Evolutionary conservation across 2,113 vertebrate genomes (phyloP).

Genomic region (Macquaria australasica): DNA sequence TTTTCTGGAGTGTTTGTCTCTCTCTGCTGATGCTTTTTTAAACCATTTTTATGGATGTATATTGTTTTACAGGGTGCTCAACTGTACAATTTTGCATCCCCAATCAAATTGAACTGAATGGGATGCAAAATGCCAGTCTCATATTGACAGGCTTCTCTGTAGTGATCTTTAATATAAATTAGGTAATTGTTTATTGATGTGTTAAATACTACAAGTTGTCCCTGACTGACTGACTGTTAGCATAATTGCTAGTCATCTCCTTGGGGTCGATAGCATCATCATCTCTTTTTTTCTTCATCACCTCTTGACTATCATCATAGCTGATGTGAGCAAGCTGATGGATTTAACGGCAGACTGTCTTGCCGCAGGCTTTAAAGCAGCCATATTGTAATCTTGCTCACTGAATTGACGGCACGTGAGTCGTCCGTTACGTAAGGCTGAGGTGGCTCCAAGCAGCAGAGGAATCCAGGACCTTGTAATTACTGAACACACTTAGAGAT

Average conservation of each 20-base stretch:
- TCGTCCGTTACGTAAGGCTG: constrained; percentile 61
- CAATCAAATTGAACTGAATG: neutral
- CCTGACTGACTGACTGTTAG: neutral
- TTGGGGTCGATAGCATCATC: neutral
- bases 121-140: neutral
- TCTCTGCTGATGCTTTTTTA: neutral
- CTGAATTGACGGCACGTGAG: constrained; percentile 66
- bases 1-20: neutral
- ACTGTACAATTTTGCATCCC: neutral
- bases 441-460: constrained; percentile 69
- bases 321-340: neutral
- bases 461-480: constrained; percentile 77
- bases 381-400: constrained; percentile 67
- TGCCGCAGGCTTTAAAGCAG: constrained; percentile 41
- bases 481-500: constrained; percentile 79
- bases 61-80: neutral
- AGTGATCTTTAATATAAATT: neutral
- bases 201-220: neutral
- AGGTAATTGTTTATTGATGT: neutral
- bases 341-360: constrained; percentile 20
- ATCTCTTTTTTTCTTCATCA: neutral
- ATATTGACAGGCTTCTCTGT: neutral
- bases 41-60: neutral
- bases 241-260: no score
- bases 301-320: neutral